These are phyloP conservation scores for Apocrypta bakeri DNA, from an alignment of 1,140 invertebrate genomes.

Conservation along the genomic window DNA sequence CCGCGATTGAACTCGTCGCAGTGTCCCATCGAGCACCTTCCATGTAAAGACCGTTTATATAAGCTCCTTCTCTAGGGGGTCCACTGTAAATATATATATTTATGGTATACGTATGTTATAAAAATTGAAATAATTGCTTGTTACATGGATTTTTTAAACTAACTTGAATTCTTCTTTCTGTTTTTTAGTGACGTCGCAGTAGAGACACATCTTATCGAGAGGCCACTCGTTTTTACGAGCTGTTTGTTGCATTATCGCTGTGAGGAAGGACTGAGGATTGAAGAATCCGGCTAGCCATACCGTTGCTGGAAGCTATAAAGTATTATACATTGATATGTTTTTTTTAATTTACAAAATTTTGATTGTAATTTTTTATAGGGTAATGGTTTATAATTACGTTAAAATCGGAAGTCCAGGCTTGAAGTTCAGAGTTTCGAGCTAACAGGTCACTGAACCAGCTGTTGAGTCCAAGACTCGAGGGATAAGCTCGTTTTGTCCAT, in stretches of 20 bases:
- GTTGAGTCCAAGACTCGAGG: slow-evolving; percentile 88
- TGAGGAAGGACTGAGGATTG: slow-evolving; percentile 97
- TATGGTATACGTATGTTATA: no score
- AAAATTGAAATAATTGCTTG: no score
- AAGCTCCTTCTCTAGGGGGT: slow-evolving; percentile 92
- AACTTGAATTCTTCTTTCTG: slow-evolving; percentile 88
- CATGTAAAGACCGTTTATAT: slow-evolving; percentile 92
- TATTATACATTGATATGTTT: not conserved
- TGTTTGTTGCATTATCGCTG: slow-evolving; percentile 97
- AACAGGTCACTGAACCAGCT: slow-evolving; percentile 93
- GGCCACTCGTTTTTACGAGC: slow-evolving; percentile 97
- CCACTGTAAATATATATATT: no score
- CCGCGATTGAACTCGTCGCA: slow-evolving; percentile 83
- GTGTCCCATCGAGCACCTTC: slow-evolving; percentile 95
- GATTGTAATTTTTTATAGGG: not conserved
- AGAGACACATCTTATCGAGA: slow-evolving; percentile 95
- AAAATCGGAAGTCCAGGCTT: slow-evolving; percentile 87
- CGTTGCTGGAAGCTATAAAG: slow-evolving; percentile 82
- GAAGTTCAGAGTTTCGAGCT: slow-evolving; percentile 84
- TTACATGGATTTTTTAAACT: no score
- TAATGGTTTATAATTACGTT: slow-evolving; percentile 17
- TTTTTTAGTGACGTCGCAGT: slow-evolving; percentile 96
- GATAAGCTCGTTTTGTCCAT: slow-evolving; percentile 92
- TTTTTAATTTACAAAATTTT: not conserved
- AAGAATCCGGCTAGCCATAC: slow-evolving; percentile 97